Evolutionary conservation across 2,888 invertebrate genomes (phyloP).

Genomic region (Agrypnus murinus): DNA sequence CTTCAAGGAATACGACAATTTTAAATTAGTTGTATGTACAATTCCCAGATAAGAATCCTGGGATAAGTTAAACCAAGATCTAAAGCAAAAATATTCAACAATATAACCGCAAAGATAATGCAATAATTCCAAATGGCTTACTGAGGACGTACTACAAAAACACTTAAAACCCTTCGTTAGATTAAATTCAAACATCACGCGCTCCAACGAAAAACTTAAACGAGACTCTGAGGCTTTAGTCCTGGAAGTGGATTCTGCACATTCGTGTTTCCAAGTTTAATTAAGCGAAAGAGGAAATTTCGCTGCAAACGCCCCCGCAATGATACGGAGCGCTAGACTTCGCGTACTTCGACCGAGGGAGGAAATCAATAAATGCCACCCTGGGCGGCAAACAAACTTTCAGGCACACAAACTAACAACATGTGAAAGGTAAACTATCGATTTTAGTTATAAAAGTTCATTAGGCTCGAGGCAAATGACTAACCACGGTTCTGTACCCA

Average conservation of each 20-base stretch:
- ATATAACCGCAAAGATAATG: constrained; percentile 16
- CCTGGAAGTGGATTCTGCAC: constrained; percentile 29
- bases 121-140: constrained; percentile 16
- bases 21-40: too few species aligned
- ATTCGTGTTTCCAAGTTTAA: constrained; percentile 41
- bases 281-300: constrained; percentile 49
- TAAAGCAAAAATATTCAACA: constrained; percentile 8
- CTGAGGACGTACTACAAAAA: constrained; percentile 18
- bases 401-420: constrained; percentile 29
- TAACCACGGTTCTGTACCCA: constrained; percentile 4
- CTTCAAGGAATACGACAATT: too few species aligned
- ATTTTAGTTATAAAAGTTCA: constrained; percentile 34
- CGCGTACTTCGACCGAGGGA: constrained; percentile 11
- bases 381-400: constrained; percentile 41
- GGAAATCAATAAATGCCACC: constrained; percentile 43
- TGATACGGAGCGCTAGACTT: constrained; percentile 16
- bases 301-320: constrained; percentile 39
- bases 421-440: constrained; percentile 43
- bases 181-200: constrained; percentile 33
- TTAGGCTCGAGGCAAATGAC: constrained; percentile 20
- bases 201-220: constrained; percentile 25
- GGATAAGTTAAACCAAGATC: too few species aligned
- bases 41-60: too few species aligned
- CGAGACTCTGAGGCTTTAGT: constrained; percentile 11
- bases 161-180: constrained; percentile 26